Base-by-base conservation (phyloP, 1,140 invertebrate species). In the Scylla paramamosain region DNA sequence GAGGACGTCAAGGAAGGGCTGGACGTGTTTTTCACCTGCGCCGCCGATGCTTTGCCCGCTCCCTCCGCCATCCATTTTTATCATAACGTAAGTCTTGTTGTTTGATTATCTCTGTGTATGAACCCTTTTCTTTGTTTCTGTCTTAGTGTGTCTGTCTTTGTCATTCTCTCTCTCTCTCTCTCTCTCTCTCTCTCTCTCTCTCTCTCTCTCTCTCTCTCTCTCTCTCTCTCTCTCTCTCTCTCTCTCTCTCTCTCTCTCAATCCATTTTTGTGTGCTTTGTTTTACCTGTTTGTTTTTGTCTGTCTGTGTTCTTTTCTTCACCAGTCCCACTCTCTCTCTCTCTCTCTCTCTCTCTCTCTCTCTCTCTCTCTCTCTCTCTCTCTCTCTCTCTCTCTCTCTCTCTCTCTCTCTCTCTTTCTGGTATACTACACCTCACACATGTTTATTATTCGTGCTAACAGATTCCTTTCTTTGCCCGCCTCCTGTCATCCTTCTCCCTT, bases 21-120 rank as follows among this genome's bases (percentile, higher is more conserved):
- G 48, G 90, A 91, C 90, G 90, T 91, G 25, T 91, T 59, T n/a
- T 59, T 91, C 90, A 91, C 90, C 90, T 91, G 90, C 46, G 4
- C 46, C 10, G 45, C 28, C 48, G 59, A 52, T 14, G 90, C 90
- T n/a, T 12, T 91, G 7, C 90, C 90, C 0, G n/a, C 45, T 4
- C 90, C 90, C n/a, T 45, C 90, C 4, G 48, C 46, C 46, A 28
- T 91, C 90, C 90, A 59, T 48, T 91, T 29, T 29, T 91, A 59
- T 28, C 90, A 91, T 20, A 91, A 91, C 20, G 90, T 91, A 32
- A 91, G 90, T 91, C 32, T 16, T 12, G 14, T 8, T 32, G 32
- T 31, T 0, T 25, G 28, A 12, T 14, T 12, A 0, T 89, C 32
- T 29, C 10, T 87, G 0, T n/a, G 28, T 3, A 31, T 89, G 28